Evolutionary conservation across 1,140 invertebrate species (phyloP).

Genomic region (Zaprionus tsacasi): DNA sequence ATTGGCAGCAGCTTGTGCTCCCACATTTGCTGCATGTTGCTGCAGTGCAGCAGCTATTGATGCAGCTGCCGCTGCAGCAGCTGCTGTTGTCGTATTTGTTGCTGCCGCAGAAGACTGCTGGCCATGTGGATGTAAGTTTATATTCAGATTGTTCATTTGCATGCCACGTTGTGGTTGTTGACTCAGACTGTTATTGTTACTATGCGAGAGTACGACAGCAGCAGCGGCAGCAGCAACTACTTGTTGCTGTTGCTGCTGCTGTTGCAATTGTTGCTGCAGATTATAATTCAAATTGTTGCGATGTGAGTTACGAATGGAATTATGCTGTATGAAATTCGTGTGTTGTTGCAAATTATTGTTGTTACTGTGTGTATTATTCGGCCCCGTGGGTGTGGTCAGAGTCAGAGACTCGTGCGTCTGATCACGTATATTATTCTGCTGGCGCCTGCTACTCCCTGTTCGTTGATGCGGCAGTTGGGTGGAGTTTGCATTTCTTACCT

Average conservation of each 20-base stretch:
- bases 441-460: slow-evolving; percentile 65
- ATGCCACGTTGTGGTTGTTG: slow-evolving; percentile 63
- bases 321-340: slow-evolving; percentile 81
- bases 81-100: slow-evolving; percentile 57
- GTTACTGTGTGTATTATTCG: slow-evolving; percentile 48
- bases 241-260: slow-evolving; percentile 60
- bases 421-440: slow-evolving; percentile 83
- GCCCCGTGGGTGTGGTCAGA: slow-evolving; percentile 60
- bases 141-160: slow-evolving; percentile 81
- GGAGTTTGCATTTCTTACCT: slow-evolving; percentile 77
- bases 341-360: slow-evolving; percentile 58
- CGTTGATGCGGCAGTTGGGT: slow-evolving; percentile 61
- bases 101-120: slow-evolving; percentile 41
- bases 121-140: slow-evolving; percentile 69
- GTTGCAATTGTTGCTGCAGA: slow-evolving; percentile 62
- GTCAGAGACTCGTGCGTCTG: slow-evolving; percentile 78
- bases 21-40: slow-evolving; percentile 64
- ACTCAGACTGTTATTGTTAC: slow-evolving; percentile 61
- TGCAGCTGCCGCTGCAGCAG: slow-evolving; percentile 76
- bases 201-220: slow-evolving; percentile 73
- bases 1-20: slow-evolving; percentile 38
- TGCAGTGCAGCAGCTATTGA: slow-evolving; percentile 75
- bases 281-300: slow-evolving; percentile 82
- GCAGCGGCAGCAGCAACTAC: slow-evolving; percentile 78
- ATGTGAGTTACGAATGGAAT: slow-evolving; percentile 81